Conservation (phyloP, 2,113 vertebrate species). For the rabbit (Oryctolagus cuniculus) region mOryCun1.1 NC_091453.1:95089001-95089500, state of each 20-base stretch:
- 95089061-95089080: no score
- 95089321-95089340: background rate
- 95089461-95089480: background rate
- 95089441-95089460: background rate
- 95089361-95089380: background rate
- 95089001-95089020: no score
- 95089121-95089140: no score
- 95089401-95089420: background rate
- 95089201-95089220: background rate
- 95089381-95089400: background rate
- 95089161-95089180: no score
- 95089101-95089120: no score
- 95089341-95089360: background rate
- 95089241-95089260: no score
- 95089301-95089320: background rate
- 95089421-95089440: background rate
- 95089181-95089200: no score
- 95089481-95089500: background rate
- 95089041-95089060: no score
- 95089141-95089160: no score
- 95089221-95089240: background rate
- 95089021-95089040: no score
- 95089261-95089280: background rate
- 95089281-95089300: background rate
- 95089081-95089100: no score